Conservation (phyloP, 92 coral and sea anemone species). For the Epizoanthus rinbou region DNA sequence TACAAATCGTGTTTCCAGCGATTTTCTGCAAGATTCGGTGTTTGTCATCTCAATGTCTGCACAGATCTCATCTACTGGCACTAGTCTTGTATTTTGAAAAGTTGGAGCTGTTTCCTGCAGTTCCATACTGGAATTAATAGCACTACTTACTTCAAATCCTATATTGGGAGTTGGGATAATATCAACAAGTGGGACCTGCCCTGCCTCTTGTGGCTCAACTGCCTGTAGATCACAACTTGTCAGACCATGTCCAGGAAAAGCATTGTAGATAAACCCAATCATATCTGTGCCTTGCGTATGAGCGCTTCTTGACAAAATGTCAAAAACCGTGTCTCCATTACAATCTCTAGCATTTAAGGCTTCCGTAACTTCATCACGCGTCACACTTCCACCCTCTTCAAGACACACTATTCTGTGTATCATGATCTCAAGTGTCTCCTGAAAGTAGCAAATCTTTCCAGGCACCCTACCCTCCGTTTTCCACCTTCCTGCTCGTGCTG, state of each 20-base stretch:
- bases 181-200: constrained; percentile 5
- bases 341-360: constrained; percentile 32
- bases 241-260: constrained; percentile 6
- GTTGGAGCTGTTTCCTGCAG: background rate
- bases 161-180: constrained; percentile 33
- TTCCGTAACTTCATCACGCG: constrained; percentile 26
- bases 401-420: constrained; percentile 14
- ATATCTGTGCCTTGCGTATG: constrained; percentile 19
- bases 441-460: constrained; percentile 38
- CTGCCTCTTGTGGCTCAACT: constrained; percentile 13
- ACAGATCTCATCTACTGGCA: background rate
- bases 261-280: constrained; percentile 9
- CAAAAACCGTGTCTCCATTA: constrained; percentile 25
- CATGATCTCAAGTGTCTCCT: constrained; percentile 28
- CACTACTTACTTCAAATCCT: background rate
- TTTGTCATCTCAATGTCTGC: background rate
- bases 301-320: constrained; percentile 4
- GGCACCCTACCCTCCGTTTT: constrained; percentile 2
- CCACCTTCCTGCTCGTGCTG: constrained; percentile 26
- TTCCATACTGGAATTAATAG: background rate
- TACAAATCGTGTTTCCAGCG: background rate
- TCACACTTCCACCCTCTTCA: constrained; percentile 23
- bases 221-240: background rate
- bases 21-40: background rate
- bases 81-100: background rate